These are phyloP conservation scores for Diplodus puntazzo DNA, from an alignment of 2,797 vertebrate species.

Conservation along the genomic window DNA sequence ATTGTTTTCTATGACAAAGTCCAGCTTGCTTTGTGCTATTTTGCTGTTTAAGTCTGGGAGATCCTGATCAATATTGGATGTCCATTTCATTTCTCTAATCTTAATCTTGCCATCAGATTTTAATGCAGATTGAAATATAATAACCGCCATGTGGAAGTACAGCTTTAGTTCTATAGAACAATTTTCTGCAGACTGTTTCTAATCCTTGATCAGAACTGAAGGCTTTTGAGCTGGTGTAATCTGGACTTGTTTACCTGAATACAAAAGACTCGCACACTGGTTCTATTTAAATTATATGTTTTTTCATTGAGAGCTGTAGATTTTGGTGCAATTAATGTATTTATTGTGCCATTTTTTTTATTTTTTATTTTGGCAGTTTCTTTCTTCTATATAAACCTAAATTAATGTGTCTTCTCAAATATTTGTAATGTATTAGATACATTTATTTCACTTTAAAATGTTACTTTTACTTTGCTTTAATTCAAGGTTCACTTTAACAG, in stretches of 20 bases:
- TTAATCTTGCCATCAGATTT: conserved; percentile 11
- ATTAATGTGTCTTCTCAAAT: background rate
- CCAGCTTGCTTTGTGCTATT: background rate
- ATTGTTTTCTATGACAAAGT: background rate
- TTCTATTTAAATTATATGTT: background rate
- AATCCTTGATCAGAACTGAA: background rate
- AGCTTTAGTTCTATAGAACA: background rate
- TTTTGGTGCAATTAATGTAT: background rate
- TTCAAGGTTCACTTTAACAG: background rate
- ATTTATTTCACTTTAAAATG: background rate
- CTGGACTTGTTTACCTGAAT: background rate
- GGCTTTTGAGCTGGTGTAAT: background rate
- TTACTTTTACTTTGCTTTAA: background rate
- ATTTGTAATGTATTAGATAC: background rate
- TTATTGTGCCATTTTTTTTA: too few species aligned
- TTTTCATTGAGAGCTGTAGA: background rate
- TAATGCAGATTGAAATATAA: background rate
- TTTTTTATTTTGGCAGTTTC: too few species aligned
- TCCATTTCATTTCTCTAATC: background rate
- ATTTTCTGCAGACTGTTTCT: background rate
- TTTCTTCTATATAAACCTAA: background rate
- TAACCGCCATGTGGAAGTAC: background rate
- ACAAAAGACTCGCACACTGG: background rate
- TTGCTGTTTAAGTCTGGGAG: background rate
- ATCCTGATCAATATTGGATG: background rate